Base-by-base conservation (phyloP, 1,140 invertebrate genomes). In the Euura lappo region DNA sequence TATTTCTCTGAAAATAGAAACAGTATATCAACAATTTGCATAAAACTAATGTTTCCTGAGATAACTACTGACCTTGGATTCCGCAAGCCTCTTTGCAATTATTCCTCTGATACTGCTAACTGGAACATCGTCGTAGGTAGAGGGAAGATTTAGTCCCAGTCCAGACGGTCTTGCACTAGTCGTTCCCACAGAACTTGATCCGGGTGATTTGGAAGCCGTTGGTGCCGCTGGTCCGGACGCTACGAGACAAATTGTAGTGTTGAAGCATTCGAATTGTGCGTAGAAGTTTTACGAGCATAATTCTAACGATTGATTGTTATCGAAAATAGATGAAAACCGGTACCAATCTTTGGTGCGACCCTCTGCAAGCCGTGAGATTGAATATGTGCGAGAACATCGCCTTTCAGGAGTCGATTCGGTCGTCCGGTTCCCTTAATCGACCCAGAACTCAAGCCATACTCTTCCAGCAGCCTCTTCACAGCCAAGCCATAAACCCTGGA, bases 81-180 rank as follows among this genome's bases (percentile, higher is more conserved):
- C 92, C 11, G 94, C 86, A 10, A 99, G 90, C 77, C 98, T 87
- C 86, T 97, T 97, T 28, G 98, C 98, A 83, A 99, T 98, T 45
- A 95, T 92, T 46, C 92, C 91, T 77, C 98, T 89, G 87, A 99
- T 97, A 80, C 92, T 95, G 0, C 94, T 93, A 47, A 99, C 89
- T 6, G 94, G 93, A 72, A 96, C 90, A 87, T 99, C 98, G 67
- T 90, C 88, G 83, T 90, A 98, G 44, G 87, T 80, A 5, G 80
- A 89, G 83, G 69, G 51, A n/a, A 60, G 10, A 60, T 60, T 60
- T 60, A 11, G 3, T n/a, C 51, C 51, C 51, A 60, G 13, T 60
- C 51, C 51, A 60, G 51, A 60, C 13, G 51, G 51, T 60, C 51
- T 60, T 60, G 10, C 51, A 6, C 51, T 60, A 6, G 51, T 60